Evolutionary conservation across 2,113 vertebrate genomes (phyloP).

Genomic region (Strigops habroptila): DNA sequence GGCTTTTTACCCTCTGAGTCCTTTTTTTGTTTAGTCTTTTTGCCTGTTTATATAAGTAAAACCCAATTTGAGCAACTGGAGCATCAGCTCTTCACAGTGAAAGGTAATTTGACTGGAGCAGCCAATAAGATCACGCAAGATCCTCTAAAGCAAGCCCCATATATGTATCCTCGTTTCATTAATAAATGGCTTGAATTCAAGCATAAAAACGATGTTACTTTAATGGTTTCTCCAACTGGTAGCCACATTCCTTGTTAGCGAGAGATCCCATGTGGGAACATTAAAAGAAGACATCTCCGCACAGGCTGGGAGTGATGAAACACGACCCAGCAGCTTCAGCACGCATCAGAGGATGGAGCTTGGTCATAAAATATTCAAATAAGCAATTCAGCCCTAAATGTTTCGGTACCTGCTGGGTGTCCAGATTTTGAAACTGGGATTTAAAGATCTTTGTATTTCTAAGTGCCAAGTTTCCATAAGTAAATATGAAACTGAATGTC

Average conservation of each 20-base stretch:
- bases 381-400: background rate
- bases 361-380: conserved; percentile 38
- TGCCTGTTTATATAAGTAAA: conserved; percentile 38
- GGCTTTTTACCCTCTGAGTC: background rate
- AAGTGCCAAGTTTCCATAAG: background rate
- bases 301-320: conserved; percentile 28
- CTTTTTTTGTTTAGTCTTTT: background rate
- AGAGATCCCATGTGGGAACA: conserved; percentile 27
- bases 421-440: background rate
- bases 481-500: background rate
- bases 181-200: conserved; percentile 39
- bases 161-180: conserved; percentile 1
- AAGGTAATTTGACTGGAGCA: background rate
- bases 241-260: conserved; percentile 1
- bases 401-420: background rate
- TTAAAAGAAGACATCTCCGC: conserved; percentile 13
- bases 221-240: conserved; percentile 48
- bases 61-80: conserved; percentile 17
- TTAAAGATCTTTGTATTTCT: background rate
- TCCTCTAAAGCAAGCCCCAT: conserved; percentile 28
- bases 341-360: background rate
- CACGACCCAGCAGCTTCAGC: conserved; percentile 1
- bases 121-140: background rate
- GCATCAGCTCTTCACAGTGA: conserved; percentile 1
- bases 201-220: conserved; percentile 2